Conservation (phyloP, 2,113 vertebrate species). For the Colinus virginianus region DNA sequence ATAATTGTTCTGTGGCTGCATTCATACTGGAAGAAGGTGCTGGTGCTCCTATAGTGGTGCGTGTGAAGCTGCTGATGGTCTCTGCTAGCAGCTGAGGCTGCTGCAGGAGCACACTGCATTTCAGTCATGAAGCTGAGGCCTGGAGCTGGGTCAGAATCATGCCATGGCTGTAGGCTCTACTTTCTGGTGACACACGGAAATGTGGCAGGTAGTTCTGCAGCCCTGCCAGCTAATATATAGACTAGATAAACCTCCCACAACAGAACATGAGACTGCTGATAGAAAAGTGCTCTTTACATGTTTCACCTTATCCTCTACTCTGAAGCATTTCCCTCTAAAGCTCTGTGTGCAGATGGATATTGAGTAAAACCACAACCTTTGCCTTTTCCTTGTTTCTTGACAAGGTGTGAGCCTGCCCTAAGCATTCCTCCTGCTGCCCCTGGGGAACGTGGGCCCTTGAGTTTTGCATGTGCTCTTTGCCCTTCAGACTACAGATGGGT, state of each 20-base stretch:
- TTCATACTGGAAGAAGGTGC: not conserved
- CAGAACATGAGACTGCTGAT: accelerated
- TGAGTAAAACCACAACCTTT: not conserved
- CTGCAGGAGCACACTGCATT: not conserved
- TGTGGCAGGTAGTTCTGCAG: not conserved
- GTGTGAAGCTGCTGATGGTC: not conserved
- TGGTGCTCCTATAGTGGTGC: accelerated
- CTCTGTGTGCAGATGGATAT: not conserved
- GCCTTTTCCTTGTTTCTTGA: not conserved
- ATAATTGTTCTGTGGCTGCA: constrained; percentile 19
- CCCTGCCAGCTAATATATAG: not conserved
- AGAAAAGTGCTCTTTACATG: accelerated
- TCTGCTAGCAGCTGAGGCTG: not conserved
- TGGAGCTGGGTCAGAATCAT: not conserved
- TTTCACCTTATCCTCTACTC: accelerated
- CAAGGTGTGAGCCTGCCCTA: not conserved
- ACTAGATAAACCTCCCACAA: not conserved
- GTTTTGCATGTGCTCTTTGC: not conserved
- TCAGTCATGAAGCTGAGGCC: not conserved
- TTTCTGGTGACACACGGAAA: not conserved
- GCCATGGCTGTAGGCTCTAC: accelerated
- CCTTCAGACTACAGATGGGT: not conserved
- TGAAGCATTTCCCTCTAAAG: not conserved
- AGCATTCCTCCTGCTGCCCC: accelerated
- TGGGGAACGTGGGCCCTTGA: too few species aligned